Evolutionary conservation across 37 sponge, comb jelly and placozoan species (phyloP), one percentile per base, ranked within the genome.

Genomic region (Chondrilla cf. caribensis): DNA sequence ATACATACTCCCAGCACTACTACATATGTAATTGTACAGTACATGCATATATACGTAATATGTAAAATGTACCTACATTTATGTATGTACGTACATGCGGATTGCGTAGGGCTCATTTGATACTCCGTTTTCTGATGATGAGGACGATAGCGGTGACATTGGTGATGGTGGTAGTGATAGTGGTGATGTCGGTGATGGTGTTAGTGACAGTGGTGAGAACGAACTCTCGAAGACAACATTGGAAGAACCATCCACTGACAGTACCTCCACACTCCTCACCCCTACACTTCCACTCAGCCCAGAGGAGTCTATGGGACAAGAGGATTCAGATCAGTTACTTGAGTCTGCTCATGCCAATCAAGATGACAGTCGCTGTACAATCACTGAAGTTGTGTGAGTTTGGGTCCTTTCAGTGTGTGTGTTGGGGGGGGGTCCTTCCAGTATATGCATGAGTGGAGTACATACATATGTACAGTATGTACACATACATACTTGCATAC

Each of bases 61-160:
- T n/a, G n/a, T n/a, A n/a, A n/a, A n/a, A 47, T 11, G 11, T 47
- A 11, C 51, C 6, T 47, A 47, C 51, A 11, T 47, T 19, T 15
- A 62, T 26, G 64, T 62, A 22, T 62, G 22, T 62, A 62, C 64
- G 64, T 62, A 62, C 15, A 15, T 62, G 15, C 64, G 5, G 22
- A 22, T 29, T 6, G 22, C 15, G 64, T 62, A 47, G 60, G 36
- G 71, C 4, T 70, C 51, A 3, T 79, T 38, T 60, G 62, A 59
- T 8, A 44, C 89, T 41, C 58, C 89, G 35, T 89, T 89, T 54
- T 89, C 89, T 72, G 89, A 79, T n/a, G 24, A 21, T 38, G 89
- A 88, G 51, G 11, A 11, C 11, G 51, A 47, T 11, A 47, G 51
- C 11, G 51, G 11, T 47, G 11, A 47, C 6, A 14, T 47, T 14